Conservation (phyloP, 2,113 vertebrate genomes). For the Lates calcarifer region DNA sequence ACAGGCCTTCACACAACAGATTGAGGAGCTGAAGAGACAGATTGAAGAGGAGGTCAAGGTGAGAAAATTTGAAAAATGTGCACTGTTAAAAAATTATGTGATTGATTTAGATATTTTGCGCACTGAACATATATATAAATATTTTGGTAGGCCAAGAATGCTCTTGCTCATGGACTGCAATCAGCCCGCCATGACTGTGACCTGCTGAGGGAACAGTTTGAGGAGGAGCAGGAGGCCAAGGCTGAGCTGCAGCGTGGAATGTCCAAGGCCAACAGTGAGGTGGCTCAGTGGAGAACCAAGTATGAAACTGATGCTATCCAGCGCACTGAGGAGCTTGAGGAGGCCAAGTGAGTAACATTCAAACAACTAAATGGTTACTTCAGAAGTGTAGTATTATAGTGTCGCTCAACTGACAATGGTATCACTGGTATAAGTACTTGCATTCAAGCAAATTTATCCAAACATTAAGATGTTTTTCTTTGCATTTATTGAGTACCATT, state of each 20-base stretch:
- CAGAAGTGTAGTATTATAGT: neutral
- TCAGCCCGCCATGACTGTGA: conserved; percentile 83
- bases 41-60: conserved; percentile 81
- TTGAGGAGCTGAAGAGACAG: conserved; percentile 75
- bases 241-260: conserved; percentile 87
- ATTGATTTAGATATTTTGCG: neutral
- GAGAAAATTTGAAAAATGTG: neutral
- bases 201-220: too few relatives aligned
- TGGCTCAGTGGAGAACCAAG: conserved; percentile 89
- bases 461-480: neutral
- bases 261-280: conserved; percentile 91
- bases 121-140: too few relatives aligned
- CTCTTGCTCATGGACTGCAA: conserved; percentile 79
- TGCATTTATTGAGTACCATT: neutral
- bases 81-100: neutral
- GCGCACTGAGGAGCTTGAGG: conserved; percentile 88
- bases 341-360: conserved; percentile 85
- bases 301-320: conserved; percentile 90
- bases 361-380: neutral
- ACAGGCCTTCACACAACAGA: conserved; percentile 84
- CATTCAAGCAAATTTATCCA: neutral
- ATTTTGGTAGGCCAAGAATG: conserved; percentile 83
- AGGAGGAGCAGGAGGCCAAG: too few relatives aligned
- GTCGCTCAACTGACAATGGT: neutral
- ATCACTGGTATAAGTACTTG: neutral